Evolutionary conservation across 2,888 invertebrate species (phyloP), one percentile per base, ranked within the genome.

Genomic region (Volucella inflata): DNA sequence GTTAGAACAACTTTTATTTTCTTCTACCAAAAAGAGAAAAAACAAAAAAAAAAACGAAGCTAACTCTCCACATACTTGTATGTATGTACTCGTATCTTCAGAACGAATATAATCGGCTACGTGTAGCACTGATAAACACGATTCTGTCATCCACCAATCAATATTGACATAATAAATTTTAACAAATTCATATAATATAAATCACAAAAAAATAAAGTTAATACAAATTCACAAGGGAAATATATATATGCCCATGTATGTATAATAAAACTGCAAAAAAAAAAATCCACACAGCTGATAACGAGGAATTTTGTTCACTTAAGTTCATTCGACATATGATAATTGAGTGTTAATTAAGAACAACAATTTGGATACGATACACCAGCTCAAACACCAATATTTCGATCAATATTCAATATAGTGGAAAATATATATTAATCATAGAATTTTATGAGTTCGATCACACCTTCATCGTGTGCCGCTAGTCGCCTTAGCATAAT

Each of bases 91-190:
- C n/a, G n/a, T n/a, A 51, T 12, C 50, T 17, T 6, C 9, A 53
- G 12, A 38, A 3, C n/a, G 12, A 57, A n/a, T 14, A 40, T 67
- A 57, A 57, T 57, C 57, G 16, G 9, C 62, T 12, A 60, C 74
- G 55, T 74, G 55, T 11, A 11, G 48, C 6, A 44, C 50, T 76
- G 76, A 76, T 76, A 76, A 67, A 67, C 65, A 76, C 50, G 14
- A 67, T 50, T 44, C 44, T 30, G 50, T 48, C 48, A 36, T 46
- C 42, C 51, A 38, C 64, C 36, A 70, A 60, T 71, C 71, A 50
- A 50, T 76, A 68, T 76, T 76, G 67, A 67, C 51, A 76, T 59
- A 76, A 67, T 30, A 76, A 76, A 76, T 76, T 30, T 76, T 60
- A 57, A 60, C 38, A 67, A 68, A 76, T 57, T 57, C 48, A 65